Percentiles rank a stretch among this genome's conserved stretches.
Conservation (phyloP, 2,113 vertebrate genomes). For the Rana temporaria region DNA sequence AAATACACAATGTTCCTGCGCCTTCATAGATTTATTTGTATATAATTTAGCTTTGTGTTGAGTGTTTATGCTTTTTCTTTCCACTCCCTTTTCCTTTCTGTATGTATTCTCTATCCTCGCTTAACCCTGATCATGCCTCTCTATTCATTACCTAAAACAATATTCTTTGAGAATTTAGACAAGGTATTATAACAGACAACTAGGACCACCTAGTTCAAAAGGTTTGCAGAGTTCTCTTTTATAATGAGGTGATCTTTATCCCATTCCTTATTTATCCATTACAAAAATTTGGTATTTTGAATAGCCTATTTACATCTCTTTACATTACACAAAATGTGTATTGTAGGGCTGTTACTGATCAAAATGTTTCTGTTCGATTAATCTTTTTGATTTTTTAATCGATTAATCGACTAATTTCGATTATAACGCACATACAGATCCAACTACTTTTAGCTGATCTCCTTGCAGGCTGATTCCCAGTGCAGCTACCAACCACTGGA, state of each 20-base stretch:
- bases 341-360: no score
- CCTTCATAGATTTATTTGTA: neutral
- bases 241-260: neutral
- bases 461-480: no score
- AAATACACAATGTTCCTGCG: neutral
- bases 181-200: neutral
- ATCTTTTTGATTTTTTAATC: no score
- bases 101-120: neutral
- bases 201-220: neutral
- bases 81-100: neutral
- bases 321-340: no score
- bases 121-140: neutral
- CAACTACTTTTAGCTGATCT: no score
- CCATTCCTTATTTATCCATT: no score
- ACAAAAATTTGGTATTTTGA: no score
- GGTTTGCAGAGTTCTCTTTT: neutral
- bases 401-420: no score
- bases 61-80: conserved; percentile 6
- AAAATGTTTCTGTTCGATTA: no score
- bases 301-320: no score
- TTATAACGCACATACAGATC: no score
- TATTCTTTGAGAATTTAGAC: neutral
- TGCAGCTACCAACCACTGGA: no score
- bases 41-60: neutral
- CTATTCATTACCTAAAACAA: neutral